Evolutionary conservation across 2,888 invertebrate genomes (phyloP).

Genomic region (Dascillus cervinus): DNA sequence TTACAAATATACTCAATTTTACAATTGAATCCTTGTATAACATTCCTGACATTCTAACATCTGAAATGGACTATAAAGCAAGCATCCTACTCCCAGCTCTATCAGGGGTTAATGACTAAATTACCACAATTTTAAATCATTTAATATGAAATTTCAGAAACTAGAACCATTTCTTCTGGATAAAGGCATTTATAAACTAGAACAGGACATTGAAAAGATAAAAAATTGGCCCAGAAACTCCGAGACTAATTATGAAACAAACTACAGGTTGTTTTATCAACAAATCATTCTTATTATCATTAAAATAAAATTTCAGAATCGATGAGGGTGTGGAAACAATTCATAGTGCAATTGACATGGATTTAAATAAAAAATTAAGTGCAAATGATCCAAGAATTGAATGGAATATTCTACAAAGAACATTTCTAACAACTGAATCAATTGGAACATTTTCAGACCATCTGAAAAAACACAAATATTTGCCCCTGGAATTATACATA

Average conservation of each 20-base stretch:
- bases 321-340: conserved; percentile 20
- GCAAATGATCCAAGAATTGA: conserved; percentile 26
- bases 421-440: conserved; percentile 24
- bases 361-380: conserved; percentile 20
- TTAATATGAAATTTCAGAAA: conserved; percentile 8
- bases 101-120: not conserved
- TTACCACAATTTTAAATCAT: not conserved
- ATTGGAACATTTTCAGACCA: conserved; percentile 23
- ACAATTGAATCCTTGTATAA: conserved; percentile 38
- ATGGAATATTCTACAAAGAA: conserved; percentile 33
- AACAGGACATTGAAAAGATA: conserved; percentile 20
- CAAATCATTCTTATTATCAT: conserved; percentile 2
- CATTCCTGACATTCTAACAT: conserved; percentile 25
- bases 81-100: conserved; percentile 24
- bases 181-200: conserved; percentile 22
- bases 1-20: conserved; percentile 27
- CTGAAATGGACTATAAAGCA: conserved; percentile 29
- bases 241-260: conserved; percentile 23
- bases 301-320: no score
- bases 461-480: conserved; percentile 25
- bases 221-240: conserved; percentile 29
- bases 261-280: conserved; percentile 19
- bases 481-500: conserved; percentile 34
- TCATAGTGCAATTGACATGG: conserved; percentile 24
- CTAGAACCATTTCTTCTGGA: conserved; percentile 22